Base-by-base conservation (phyloP, 2,888 invertebrate species). In the Cosmia pyralina region DNA sequence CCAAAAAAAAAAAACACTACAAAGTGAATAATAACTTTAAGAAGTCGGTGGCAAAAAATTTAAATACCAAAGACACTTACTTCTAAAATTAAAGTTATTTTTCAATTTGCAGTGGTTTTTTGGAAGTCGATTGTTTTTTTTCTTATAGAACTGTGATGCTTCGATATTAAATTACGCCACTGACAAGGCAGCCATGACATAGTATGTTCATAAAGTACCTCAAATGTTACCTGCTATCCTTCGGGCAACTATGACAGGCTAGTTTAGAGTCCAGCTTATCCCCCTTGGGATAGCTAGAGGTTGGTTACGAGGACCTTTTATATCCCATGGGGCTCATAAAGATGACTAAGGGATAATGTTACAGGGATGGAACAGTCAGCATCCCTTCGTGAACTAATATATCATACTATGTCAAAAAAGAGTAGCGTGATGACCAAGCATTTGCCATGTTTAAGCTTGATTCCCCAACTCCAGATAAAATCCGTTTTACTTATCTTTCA, bases 291-390 rank as follows among this genome's bases (percentile, higher is more conserved):
- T n/a, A 53, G 63, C 52, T 41, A 55, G 48, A 59, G 68, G 68
- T 53, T 52, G 64, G 64, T 72, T 55, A 72, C 60, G 72, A 78
- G 46, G 58, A 72, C 83, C 83, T n/a, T 78, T 69, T 53, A 34
- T 58, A 72, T 50, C 79, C 79, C 79, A 62, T 63, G 79, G 65
- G 79, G 38, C 57, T 53, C 79, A 78, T 82, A 76, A 76, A 68
- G 79, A 82, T 72, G 79, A 66, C 73, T 72, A 69, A 72, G 69
- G 82, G 65, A 76, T 79, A 60, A 81, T 60, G 64, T 52, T 55
- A 69, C 34, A 10, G 34, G 77, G 52, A n/a, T 62, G 60, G 50
- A 38, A 44, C 48, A 53, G 68, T 66, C 72, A 72, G 68, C 60
- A 59, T 67, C 65, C 65, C 48, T 72, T 34, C 52, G 52, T 58